phyloP scores from a whole-genome alignment of 1,140 invertebrate genomes.

The Brachionus calyciflorus region DNA sequence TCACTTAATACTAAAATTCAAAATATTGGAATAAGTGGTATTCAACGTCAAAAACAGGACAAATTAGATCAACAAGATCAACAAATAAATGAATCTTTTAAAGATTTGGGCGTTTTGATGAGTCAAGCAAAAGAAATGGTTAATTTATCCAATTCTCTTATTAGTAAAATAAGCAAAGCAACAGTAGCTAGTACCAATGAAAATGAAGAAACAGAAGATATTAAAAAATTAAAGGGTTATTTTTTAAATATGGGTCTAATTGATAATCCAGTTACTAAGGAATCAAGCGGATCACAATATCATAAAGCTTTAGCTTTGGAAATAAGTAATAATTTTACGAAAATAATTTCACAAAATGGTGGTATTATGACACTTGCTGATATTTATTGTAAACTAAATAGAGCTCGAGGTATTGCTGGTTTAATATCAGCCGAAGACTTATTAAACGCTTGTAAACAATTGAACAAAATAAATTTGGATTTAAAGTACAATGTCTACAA shows the following conservation, averaged over 20 bases:
- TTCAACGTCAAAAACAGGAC: slow-evolving; percentile 35
- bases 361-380: slow-evolving; percentile 95
- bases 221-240: slow-evolving; percentile 32
- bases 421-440: slow-evolving; percentile 31
- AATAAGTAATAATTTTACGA: slow-evolving; percentile 7
- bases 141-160: slow-evolving; percentile 9
- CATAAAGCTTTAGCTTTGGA: slow-evolving; percentile 11
- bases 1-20: background rate
- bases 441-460: slow-evolving; percentile 35
- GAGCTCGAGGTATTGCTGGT: slow-evolving; percentile 63
- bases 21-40: slow-evolving; percentile 25
- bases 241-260: slow-evolving; percentile 44
- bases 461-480: slow-evolving; percentile 16
- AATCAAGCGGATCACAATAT: slow-evolving; percentile 33
- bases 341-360: slow-evolving; percentile 69
- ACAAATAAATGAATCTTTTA: slow-evolving; percentile 36
- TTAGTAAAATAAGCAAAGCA: slow-evolving; percentile 34
- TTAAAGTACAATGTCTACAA: slow-evolving; percentile 34
- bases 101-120: slow-evolving; percentile 18
- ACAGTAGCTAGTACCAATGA: background rate
- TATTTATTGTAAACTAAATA: slow-evolving; percentile 90
- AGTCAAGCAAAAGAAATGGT: slow-evolving; percentile 46
- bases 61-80: slow-evolving; percentile 31
- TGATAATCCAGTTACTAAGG: slow-evolving; percentile 45
- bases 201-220: slow-evolving; percentile 39